phyloP scores from a whole-genome alignment of 2,797 vertebrate genomes.

The Peromyscus aztecus region DNA sequence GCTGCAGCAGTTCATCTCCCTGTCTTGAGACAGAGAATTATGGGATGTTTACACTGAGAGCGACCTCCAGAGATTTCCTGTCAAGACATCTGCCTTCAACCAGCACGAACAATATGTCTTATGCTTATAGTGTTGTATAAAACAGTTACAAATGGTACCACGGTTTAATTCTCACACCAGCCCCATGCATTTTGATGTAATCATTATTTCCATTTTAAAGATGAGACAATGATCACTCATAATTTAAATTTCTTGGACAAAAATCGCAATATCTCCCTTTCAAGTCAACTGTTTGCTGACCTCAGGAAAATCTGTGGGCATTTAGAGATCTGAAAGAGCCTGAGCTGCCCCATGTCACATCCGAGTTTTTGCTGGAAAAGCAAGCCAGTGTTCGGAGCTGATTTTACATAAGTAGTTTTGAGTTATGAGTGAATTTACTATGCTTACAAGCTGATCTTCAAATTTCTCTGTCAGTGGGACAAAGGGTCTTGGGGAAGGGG shows the following conservation, averaged over 20 bases:
- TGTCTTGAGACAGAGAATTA: background rate
- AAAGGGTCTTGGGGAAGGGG: background rate
- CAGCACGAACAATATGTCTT: slow-evolving; percentile 43
- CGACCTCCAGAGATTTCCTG: slow-evolving; percentile 65
- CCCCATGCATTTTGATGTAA: slow-evolving; percentile 52
- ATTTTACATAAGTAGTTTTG: background rate
- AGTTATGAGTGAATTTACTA: background rate
- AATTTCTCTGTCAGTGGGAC: background rate
- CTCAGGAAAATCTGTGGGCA: background rate
- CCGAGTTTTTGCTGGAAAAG: background rate
- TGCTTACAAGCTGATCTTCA: slow-evolving; percentile 15
- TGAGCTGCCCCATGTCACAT: background rate
- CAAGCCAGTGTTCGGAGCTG: background rate
- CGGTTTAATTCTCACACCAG: slow-evolving; percentile 63
- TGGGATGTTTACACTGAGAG: slow-evolving; percentile 41
- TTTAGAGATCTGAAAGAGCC: background rate
- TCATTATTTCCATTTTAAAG: slow-evolving; percentile 60
- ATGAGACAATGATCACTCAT: slow-evolving; percentile 10
- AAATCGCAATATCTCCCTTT: background rate
- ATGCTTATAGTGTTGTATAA: slow-evolving; percentile 27
- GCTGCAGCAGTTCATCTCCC: slow-evolving; percentile 39
- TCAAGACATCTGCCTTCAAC: slow-evolving; percentile 63
- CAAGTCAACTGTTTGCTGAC: background rate
- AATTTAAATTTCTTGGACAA: background rate
- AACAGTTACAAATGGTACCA: slow-evolving; percentile 66